phyloP scores from a whole-genome alignment of 2,797 vertebrate species.

The Pteropus rufus region DNA sequence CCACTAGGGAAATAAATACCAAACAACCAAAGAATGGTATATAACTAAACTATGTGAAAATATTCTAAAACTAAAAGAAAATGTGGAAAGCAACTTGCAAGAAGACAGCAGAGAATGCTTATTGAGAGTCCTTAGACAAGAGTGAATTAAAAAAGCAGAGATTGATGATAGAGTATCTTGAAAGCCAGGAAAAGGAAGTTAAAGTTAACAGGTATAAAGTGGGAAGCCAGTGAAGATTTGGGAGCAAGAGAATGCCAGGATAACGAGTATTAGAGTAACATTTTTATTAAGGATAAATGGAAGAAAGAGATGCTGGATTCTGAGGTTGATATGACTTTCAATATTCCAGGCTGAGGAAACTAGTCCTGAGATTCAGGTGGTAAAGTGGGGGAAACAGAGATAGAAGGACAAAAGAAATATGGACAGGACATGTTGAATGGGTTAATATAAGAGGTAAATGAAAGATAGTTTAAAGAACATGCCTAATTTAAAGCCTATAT shows the following conservation, averaged over 20 bases:
- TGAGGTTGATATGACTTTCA: background rate
- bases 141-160: background rate
- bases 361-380: background rate
- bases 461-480: slow-evolving; percentile 12
- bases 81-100: background rate
- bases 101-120: background rate
- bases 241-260: background rate
- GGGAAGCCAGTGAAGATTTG: background rate
- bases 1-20: background rate
- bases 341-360: background rate
- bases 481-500: background rate
- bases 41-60: background rate
- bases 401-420: background rate
- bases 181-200: slow-evolving; percentile 10
- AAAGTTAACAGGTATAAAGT: background rate
- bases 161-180: background rate
- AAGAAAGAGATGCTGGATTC: background rate
- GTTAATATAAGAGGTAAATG: background rate
- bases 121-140: background rate
- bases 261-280: background rate
- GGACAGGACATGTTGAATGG: background rate
- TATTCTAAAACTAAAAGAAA: background rate
- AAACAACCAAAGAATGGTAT: background rate
- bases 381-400: background rate
- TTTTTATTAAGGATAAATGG: background rate